Conservation (phyloP, 1,140 invertebrate genomes). For the Chironomus tepperi region DNA sequence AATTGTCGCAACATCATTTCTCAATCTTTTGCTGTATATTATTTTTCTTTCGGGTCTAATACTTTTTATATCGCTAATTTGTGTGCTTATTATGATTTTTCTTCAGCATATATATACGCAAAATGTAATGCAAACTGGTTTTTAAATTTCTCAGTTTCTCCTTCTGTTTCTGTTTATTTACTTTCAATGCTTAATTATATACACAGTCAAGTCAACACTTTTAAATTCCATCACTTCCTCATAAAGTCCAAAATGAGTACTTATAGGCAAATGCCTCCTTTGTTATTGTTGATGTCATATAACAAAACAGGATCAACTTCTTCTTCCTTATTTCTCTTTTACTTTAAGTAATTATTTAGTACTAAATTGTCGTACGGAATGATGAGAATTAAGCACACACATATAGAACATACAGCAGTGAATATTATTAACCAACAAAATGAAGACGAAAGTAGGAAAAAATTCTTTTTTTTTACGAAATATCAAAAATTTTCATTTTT, state of each 20-base stretch:
- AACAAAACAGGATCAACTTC: too few relatives aligned
- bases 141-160: neutral
- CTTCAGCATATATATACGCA: neutral
- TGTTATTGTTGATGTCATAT: neutral
- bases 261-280: neutral
- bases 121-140: neutral
- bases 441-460: neutral
- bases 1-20: slow-evolving; percentile 8
- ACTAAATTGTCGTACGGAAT: neutral
- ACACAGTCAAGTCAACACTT: neutral
- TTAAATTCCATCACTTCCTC: neutral
- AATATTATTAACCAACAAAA: neutral
- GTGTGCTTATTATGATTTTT: neutral
- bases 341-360: neutral
- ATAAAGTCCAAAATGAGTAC: neutral
- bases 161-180: neutral
- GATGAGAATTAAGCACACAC: neutral
- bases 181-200: neutral
- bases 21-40: neutral
- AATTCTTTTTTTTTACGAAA: slow-evolving; percentile 1
- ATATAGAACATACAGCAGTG: neutral
- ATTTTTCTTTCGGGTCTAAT: neutral
- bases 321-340: neutral
- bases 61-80: neutral
- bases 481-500: slow-evolving; percentile 22